Evolutionary conservation across 2,888 invertebrate species (phyloP), one percentile per base, ranked within the genome.

Genomic region (Arrhopalites spinosus): DNA sequence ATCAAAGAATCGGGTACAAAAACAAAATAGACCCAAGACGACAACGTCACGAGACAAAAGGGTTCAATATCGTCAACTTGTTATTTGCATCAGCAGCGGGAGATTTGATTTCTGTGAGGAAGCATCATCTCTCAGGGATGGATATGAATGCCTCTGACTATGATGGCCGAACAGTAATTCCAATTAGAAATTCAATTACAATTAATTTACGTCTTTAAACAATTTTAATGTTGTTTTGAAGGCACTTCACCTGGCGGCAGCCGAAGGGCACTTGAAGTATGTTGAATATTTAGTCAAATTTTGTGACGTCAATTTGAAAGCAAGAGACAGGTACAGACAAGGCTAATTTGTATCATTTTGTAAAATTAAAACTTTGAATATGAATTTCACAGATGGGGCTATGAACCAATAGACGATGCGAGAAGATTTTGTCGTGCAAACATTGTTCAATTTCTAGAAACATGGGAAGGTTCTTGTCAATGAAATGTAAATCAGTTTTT

Each of bases 11-110:
- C 81, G 95, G 97, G 85, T 93, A 94, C 2, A 91, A 93, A 23
- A 93, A 94, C 86, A 98, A 98, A 86, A 92, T 93, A 84, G 97
- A 98, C 85, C 98, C 98, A 0, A 90, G 97, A 73, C 90, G 93
- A 76, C 93, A 94, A 86, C 93, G 93, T 84, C 94, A 93, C 84
- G 96, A 97, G 86, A 92, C 94, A 0, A 94, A 93, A 84, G 96
- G 96, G 0, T 89, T 95, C 29, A 93, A 93, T 80, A 94, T 98
- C 83, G 96, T 98, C 11, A 95, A 95, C 86, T 88, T 98, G 43
- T 88, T 98, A 61, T 98, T 96, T 86, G 95, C 96, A 53, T 94
- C 98, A 5, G 95, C 96, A 25, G 93, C 94, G 85, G 98, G 97
- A 13, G 98, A 98, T 87, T 90, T 97, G 0, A 93, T 95, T 2